Conservation (phyloP, 53 echinoderm and acorn worm species). For the Crossaster papposus region DNA sequence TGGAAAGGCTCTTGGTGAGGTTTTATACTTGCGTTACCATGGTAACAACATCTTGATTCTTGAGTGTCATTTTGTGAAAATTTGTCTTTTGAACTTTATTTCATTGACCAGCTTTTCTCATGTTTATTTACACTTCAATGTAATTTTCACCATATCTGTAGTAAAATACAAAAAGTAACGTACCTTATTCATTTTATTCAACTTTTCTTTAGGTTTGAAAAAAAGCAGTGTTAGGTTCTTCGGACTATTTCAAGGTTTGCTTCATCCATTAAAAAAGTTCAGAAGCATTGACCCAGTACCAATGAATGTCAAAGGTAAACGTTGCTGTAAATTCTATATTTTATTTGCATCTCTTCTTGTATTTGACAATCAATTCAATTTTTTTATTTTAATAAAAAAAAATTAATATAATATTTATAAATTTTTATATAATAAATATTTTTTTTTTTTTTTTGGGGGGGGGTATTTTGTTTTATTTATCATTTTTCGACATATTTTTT, state of each 20-base stretch:
- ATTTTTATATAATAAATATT: no score
- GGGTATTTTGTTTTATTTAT: no score
- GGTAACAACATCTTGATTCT: neutral
- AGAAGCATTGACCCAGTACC: constrained; percentile 72
- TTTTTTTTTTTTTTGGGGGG: no score
- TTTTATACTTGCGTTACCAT: neutral
- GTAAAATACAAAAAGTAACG: no score
- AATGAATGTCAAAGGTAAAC: constrained; percentile 65
- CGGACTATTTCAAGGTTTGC: constrained; percentile 84
- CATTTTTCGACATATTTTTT: no score
- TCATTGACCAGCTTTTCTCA: neutral
- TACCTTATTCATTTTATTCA: neutral
- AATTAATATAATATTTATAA: no score
- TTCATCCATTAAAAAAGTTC: constrained; percentile 82
- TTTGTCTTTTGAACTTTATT: neutral
- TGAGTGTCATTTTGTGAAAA: no score
- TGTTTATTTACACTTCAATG: neutral
- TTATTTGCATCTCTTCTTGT: no score
- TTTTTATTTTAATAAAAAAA: no score
- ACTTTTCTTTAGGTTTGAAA: constrained; percentile 68
- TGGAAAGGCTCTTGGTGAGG: constrained; percentile 64
- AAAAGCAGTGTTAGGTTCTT: constrained; percentile 70
- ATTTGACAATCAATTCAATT: no score
- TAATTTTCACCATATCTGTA: neutral
- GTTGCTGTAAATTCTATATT: no score